Evolutionary conservation across 2,113 vertebrate genomes (phyloP), one percentile per base, ranked within the genome.

Genomic region (Eulemur macaco): DNA sequence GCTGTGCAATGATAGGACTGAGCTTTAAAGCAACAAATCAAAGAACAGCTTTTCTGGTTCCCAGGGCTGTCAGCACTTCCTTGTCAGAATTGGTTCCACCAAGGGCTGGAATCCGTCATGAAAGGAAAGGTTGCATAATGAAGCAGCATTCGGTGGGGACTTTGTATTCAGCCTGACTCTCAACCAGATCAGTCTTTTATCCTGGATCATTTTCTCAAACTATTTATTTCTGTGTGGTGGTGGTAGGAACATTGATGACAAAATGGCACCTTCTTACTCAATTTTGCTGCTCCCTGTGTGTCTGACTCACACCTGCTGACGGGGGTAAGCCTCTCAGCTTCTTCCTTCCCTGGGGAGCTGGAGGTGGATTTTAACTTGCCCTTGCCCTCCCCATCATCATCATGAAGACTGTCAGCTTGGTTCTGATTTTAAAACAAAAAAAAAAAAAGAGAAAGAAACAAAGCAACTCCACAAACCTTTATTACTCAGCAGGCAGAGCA

Each of bases 221-320:
- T 89, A 89, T 96, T 98, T 96, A 96, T 97, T 97, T 94, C 95
- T 73, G 91, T 93, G 97, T 11, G 0, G 91, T 7, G 63, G 85
- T 91, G 95, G 95, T 89, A 92, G 94, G 96, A 97, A 98, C 89
- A 93, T 27, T 94, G 95, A 89, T 0, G 39, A 86, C 94, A 94
- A 96, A 97, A 96, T 90, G 97, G 94, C 95, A 97, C 91, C 98
- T 93, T 96, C 97, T 89, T 96, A 76, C 89, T 95, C 96, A 83
- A 54, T 95, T 39, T 47, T 52, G 96, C 92, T 74, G 78, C 52
- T 86, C 94, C 89, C 78, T 18, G 94, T 29, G 85, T 45, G 88
- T 90, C 96, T 97, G 97, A 97, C 94, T 98, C 96, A 97, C 94
- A 97, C 95, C 96, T 96, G 85, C 97, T 95, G 86, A 91, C 93